Percentiles rank a stretch among this genome's conserved stretches.
Conservation (phyloP, 2,888 invertebrate genomes). For the Sphaeridia pumilis region DNA sequence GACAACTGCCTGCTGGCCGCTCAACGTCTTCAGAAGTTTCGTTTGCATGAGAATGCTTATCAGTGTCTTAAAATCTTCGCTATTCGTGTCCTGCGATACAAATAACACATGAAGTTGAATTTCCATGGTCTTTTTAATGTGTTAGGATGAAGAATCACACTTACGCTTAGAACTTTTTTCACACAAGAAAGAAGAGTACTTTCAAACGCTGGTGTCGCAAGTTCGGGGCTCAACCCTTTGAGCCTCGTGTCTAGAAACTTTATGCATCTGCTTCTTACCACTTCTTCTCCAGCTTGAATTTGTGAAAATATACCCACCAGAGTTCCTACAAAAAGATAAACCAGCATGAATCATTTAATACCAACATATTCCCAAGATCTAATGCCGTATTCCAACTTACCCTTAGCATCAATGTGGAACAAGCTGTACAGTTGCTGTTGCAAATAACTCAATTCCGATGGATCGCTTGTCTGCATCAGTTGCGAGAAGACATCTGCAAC, state of each 20-base stretch:
- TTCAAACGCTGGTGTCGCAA: slow-evolving; percentile 72
- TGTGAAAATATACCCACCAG: slow-evolving; percentile 58
- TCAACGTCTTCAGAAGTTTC: slow-evolving; percentile 64
- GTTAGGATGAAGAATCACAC: slow-evolving; percentile 22
- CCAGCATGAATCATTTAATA: neutral
- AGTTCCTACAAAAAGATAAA: slow-evolving; percentile 45
- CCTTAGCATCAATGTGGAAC: slow-evolving; percentile 59
- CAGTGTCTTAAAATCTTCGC: slow-evolving; percentile 80
- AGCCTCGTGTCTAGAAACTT: slow-evolving; percentile 77
- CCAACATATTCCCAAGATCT: neutral
- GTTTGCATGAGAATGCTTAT: slow-evolving; percentile 76
- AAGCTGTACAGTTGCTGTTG: slow-evolving; percentile 68
- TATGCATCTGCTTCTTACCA: slow-evolving; percentile 71
- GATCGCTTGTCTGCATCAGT: slow-evolving; percentile 73
- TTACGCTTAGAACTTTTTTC: slow-evolving; percentile 69
- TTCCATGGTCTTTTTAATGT: slow-evolving; percentile 12
- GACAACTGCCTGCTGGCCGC: slow-evolving; percentile 75
- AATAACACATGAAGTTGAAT: slow-evolving; percentile 9
- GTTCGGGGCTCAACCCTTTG: slow-evolving; percentile 61
- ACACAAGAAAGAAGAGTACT: slow-evolving; percentile 69
- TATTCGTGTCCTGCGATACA: slow-evolving; percentile 61
- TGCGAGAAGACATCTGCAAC: slow-evolving; percentile 88
- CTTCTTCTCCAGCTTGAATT: slow-evolving; percentile 56
- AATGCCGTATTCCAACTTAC: slow-evolving; percentile 37
- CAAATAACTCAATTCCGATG: slow-evolving; percentile 69